A percentile compares a stretch with the other conserved stretches of the same genome.
Evolutionary conservation across 2,113 vertebrate genomes (phyloP).

Genomic region (Mustela nigripes): DNA sequence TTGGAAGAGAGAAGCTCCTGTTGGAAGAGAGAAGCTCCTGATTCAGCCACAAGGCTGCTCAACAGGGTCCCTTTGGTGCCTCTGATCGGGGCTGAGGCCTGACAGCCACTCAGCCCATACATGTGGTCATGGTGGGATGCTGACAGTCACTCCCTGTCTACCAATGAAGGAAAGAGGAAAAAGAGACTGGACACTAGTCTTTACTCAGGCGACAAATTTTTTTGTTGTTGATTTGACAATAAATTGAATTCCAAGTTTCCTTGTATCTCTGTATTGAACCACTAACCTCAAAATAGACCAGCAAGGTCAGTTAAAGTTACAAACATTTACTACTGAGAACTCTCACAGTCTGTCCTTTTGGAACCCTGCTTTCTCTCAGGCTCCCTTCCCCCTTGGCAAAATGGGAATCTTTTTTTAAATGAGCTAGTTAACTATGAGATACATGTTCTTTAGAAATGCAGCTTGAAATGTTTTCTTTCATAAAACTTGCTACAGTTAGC

Average conservation of each 20-base stretch:
- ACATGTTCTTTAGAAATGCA: not conserved
- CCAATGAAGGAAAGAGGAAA: not conserved
- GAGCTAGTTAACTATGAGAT: not conserved
- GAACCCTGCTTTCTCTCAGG: not conserved
- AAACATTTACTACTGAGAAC: not conserved
- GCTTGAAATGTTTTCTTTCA: not conserved
- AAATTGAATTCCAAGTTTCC: not conserved
- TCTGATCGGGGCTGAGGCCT: fast-evolving
- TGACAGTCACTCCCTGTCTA: not conserved
- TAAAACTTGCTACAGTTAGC: not conserved
- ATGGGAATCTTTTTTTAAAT: not conserved
- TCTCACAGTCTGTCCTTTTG: not conserved
- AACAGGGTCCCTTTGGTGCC: not conserved
- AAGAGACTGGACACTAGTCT: not conserved
- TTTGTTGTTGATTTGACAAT: not conserved
- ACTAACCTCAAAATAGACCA: not conserved
- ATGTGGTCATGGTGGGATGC: not conserved
- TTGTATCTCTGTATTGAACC: not conserved
- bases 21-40: not conserved
- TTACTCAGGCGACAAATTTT: not conserved
- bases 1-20: not conserved
- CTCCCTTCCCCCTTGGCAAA: not conserved
- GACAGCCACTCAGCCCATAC: not conserved
- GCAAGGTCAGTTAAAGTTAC: not conserved
- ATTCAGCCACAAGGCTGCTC: not conserved